phyloP scores from a whole-genome alignment of 2,888 invertebrate species.

The Luperina nickerlii region DNA sequence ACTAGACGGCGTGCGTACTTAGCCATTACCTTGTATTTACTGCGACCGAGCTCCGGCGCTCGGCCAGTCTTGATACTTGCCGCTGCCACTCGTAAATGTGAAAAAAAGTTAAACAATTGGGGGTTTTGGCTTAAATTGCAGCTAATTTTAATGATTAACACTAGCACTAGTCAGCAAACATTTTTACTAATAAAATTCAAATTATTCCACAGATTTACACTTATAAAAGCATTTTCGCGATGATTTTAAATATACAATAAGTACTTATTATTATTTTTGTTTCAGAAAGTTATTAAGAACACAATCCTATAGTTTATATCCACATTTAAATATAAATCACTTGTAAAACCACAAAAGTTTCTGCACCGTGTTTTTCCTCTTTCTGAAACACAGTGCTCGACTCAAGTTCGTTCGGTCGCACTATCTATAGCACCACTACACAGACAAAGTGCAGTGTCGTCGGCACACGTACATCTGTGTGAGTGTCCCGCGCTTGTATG shows the following conservation, averaged over 20 bases:
- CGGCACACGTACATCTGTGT: constrained; percentile 76
- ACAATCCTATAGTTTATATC: neutral
- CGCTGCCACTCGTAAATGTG: constrained; percentile 19
- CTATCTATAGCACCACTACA: constrained; percentile 81
- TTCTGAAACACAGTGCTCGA: constrained; percentile 27
- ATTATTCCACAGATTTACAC: neutral
- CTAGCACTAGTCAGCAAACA: neutral
- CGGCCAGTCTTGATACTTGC: constrained; percentile 81
- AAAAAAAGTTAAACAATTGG: constrained; percentile 14
- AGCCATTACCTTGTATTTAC: constrained; percentile 91
- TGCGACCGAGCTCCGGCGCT: constrained; percentile 80
- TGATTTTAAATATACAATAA: neutral
- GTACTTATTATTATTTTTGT: neutral
- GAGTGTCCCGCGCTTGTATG: constrained; percentile 84
- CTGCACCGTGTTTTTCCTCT: constrained; percentile 28
- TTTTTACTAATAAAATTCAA: neutral
- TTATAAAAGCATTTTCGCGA: neutral
- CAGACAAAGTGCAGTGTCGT: constrained; percentile 82
- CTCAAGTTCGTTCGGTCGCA: constrained; percentile 73
- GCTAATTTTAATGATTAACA: neutral
- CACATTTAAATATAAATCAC: neutral
- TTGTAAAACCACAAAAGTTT: constrained; percentile 15
- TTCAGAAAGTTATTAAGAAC: neutral
- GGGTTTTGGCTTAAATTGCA: neutral
- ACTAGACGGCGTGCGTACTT: constrained; percentile 90